Evolutionary conservation across 2,888 invertebrate species (phyloP).

Genomic region (Spisula solida): DNA sequence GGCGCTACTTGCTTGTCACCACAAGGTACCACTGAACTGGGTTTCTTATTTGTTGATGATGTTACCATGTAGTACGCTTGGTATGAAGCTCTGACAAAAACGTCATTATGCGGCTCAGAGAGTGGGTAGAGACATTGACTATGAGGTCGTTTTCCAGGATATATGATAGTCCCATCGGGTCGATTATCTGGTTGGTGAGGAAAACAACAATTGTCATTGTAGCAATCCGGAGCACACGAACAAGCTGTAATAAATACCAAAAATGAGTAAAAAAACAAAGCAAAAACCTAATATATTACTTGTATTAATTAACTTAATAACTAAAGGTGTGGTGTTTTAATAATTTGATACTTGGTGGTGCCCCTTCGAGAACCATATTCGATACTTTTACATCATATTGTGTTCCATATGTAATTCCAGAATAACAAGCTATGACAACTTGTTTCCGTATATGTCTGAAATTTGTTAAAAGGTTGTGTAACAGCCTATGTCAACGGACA

Average conservation of each 20-base stretch:
- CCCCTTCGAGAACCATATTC: too few relatives aligned
- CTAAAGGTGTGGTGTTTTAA: too few relatives aligned
- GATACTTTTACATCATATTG: too few relatives aligned
- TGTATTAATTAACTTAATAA: too few relatives aligned
- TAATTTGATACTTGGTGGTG: too few relatives aligned
- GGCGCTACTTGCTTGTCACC: slow-evolving; percentile 13
- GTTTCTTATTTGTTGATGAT: background rate
- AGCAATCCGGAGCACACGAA: background rate
- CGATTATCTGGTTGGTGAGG: background rate
- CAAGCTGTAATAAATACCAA: background rate
- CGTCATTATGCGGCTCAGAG: slow-evolving; percentile 11
- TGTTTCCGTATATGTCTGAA: too few relatives aligned
- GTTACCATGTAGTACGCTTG: background rate
- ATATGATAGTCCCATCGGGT: background rate
- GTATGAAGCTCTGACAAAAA: background rate
- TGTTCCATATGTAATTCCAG: too few relatives aligned
- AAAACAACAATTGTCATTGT: background rate
- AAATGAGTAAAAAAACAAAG: too few relatives aligned
- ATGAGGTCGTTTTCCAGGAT: background rate
- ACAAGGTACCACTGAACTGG: background rate
- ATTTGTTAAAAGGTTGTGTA: too few relatives aligned
- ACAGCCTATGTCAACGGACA: too few relatives aligned
- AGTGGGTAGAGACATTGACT: slow-evolving; percentile 12
- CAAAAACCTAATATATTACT: too few relatives aligned
- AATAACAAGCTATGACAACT: too few relatives aligned